Conservation (phyloP, 2,888 invertebrate genomes). For the Zhuqinia jingwanae region DNA sequence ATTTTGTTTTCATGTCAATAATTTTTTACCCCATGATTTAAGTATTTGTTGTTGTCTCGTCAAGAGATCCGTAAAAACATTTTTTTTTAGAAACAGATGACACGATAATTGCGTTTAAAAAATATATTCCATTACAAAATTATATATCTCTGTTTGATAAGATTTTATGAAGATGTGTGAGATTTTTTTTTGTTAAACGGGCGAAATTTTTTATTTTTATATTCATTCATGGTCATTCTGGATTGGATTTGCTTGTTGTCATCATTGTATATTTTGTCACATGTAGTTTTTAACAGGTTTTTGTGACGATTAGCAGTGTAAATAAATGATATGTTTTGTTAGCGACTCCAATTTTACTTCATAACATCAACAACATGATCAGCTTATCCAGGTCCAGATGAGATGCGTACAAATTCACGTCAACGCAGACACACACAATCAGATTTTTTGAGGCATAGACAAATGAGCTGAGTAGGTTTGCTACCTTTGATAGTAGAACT, state of each 20-base stretch:
- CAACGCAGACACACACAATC: not conserved
- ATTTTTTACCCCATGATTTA: too few species aligned
- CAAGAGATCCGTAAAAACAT: too few species aligned
- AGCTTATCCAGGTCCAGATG: not conserved
- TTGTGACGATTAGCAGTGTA: slow-evolving; percentile 30
- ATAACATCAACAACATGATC: too few species aligned
- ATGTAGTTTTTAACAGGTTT: slow-evolving; percentile 64
- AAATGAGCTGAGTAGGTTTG: not conserved
- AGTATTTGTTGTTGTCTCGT: too few species aligned
- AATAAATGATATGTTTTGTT: slow-evolving; percentile 41
- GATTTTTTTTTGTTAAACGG: slow-evolving; percentile 32
- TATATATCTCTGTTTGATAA: not conserved
- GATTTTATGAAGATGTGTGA: not conserved
- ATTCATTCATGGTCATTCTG: slow-evolving; percentile 37
- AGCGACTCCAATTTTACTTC: too few species aligned
- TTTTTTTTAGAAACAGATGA: too few species aligned
- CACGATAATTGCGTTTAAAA: too few species aligned
- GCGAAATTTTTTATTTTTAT: slow-evolving; percentile 49
- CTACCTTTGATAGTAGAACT: not conserved
- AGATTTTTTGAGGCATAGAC: not conserved
- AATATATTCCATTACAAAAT: too few species aligned
- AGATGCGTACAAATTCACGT: not conserved
- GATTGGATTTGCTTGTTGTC: slow-evolving; percentile 30
- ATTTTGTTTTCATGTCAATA: too few species aligned
- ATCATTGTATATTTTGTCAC: slow-evolving; percentile 52